Conservation (phyloP, 2,113 vertebrate species). For the Nothoprocta pentlandii region DNA sequence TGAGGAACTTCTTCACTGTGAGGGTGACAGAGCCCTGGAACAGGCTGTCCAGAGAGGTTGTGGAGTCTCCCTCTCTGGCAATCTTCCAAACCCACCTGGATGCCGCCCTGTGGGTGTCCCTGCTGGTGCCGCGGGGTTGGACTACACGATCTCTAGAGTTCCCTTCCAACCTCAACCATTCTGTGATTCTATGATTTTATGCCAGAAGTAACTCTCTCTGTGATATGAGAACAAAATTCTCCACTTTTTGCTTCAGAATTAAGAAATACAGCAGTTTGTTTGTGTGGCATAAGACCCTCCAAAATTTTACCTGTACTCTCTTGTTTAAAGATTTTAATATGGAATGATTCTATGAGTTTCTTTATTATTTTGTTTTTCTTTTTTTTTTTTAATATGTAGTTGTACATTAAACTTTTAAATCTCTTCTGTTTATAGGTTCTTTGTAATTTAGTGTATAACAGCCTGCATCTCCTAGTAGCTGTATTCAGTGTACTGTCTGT, state of each 20-base stretch:
- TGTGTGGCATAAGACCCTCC: neutral
- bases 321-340: neutral
- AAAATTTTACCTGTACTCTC: neutral
- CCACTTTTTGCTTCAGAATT: neutral
- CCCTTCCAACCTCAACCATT: too few relatives aligned
- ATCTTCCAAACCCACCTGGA: too few relatives aligned
- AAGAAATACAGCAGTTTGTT: neutral
- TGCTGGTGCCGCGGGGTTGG: too few relatives aligned
- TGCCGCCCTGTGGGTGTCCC: too few relatives aligned
- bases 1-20: too few relatives aligned
- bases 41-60: too few relatives aligned
- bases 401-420: neutral
- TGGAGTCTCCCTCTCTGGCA: too few relatives aligned
- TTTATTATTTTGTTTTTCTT: neutral
- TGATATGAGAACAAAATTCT: neutral
- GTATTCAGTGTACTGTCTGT: neutral
- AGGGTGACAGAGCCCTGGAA: too few relatives aligned
- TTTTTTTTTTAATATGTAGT: neutral
- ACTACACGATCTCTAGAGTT: too few relatives aligned
- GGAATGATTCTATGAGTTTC: neutral
- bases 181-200: too few relatives aligned
- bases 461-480: neutral
- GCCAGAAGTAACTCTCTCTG: too few relatives aligned
- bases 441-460: neutral
- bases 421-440: neutral